Conservation (phyloP, 2,113 vertebrate species). For the Oncorhynchus tshawytscha region DNA sequence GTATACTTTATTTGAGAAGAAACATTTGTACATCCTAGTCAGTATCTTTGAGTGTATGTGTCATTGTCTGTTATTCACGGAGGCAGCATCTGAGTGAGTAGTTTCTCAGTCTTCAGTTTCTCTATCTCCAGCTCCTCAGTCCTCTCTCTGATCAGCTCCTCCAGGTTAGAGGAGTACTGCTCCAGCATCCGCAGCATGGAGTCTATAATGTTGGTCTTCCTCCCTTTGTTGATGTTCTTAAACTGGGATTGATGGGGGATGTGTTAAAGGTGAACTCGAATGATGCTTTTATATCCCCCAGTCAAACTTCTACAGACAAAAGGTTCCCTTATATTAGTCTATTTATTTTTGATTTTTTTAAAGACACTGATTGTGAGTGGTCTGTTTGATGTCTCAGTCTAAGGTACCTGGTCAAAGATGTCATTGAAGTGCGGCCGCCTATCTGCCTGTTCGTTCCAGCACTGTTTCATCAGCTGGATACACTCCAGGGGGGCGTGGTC, state of each 20-base stretch:
- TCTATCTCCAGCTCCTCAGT: conserved; percentile 49
- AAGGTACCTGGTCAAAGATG: conserved; percentile 56
- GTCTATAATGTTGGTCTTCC: conserved; percentile 66
- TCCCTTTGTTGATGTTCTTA: conserved; percentile 64
- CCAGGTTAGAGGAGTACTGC: conserved; percentile 64
- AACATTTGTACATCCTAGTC: conserved; percentile 46
- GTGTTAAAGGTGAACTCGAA: neutral
- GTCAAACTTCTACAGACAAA: neutral
- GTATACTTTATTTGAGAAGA: neutral
- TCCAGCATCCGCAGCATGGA: conserved; percentile 66
- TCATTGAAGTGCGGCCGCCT: conserved; percentile 49
- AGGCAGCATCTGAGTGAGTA: conserved; percentile 65
- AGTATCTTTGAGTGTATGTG: conserved; percentile 16
- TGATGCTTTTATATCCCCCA: too few relatives aligned
- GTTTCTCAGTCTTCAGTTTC: conserved; percentile 66
- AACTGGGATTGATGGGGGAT: conserved; percentile 34
- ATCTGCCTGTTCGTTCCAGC: conserved; percentile 63
- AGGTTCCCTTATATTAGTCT: neutral
- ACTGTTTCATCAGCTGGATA: conserved; percentile 61
- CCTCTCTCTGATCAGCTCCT: conserved; percentile 62
- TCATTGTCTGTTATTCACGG: conserved; percentile 45
- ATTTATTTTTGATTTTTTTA: neutral
- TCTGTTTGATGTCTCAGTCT: neutral
- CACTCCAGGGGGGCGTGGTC: conserved; percentile 62
- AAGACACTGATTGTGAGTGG: neutral